Percentiles rank a stretch among this genome's conserved stretches.
Conservation (phyloP, 1,140 invertebrate genomes). For the Heliconius hermathena region DNA sequence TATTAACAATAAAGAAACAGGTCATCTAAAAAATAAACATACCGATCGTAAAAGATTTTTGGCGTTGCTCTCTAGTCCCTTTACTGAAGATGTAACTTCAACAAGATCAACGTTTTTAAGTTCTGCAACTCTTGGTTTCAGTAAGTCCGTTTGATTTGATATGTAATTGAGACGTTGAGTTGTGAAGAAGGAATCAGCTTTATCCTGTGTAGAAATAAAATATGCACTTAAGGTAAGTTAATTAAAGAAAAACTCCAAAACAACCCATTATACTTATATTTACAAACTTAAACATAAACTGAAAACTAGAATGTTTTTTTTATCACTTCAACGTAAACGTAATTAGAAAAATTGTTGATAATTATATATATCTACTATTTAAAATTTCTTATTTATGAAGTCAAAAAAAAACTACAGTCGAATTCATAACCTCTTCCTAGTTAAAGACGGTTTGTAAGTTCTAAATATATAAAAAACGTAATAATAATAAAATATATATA, state of each 20-base stretch:
- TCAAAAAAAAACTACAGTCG: too few species aligned
- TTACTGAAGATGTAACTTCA: conserved; percentile 56
- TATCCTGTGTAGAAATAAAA: conserved; percentile 52
- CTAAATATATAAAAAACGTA: not conserved
- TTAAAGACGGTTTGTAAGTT: too few species aligned
- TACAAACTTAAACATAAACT: too few species aligned
- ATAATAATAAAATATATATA: not conserved
- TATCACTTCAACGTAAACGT: too few species aligned
- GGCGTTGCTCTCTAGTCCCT: conserved; percentile 58
- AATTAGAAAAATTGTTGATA: too few species aligned
- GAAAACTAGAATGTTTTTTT: too few species aligned
- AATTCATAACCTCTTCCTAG: too few species aligned
- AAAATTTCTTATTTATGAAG: too few species aligned
- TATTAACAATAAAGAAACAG: too few species aligned
- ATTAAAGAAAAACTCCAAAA: too few species aligned
- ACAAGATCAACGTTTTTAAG: conserved; percentile 59
- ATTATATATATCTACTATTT: too few species aligned
- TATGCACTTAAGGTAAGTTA: not conserved
- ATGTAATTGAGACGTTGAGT: conserved; percentile 75
- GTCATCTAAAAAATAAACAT: conserved; percentile 11
- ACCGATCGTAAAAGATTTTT: conserved; percentile 72
- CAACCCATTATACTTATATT: too few species aligned
- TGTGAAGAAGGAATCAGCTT: conserved; percentile 76
- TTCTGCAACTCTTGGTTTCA: conserved; percentile 59
- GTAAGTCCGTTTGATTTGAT: conserved; percentile 60